Evolutionary conservation across 2,113 vertebrate species (phyloP).

Genomic region (Stegastes partitus): DNA sequence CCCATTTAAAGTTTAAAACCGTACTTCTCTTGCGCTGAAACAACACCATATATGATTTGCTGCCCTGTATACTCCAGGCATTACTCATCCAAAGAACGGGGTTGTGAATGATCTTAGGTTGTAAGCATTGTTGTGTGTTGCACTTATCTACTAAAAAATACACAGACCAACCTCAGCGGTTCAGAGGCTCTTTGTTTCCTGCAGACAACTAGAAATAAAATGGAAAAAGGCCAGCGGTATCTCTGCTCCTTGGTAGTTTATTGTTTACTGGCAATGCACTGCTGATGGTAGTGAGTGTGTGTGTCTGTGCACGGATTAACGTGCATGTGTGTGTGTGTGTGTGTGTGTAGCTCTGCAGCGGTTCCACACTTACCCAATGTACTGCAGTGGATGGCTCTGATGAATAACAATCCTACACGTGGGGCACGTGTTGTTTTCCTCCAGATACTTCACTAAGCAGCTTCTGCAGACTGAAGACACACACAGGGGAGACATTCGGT

Average conservation of each 20-base stretch:
- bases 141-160: background rate
- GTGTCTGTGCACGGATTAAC: constrained; percentile 1
- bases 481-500: background rate
- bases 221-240: background rate
- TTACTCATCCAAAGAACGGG: background rate
- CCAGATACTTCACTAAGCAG: constrained; percentile 98
- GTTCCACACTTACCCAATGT: constrained; percentile 92
- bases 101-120: constrained; percentile 5
- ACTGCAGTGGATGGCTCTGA: constrained; percentile 98
- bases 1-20: background rate
- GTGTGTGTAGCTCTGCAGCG: constrained; percentile 16
- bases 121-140: background rate
- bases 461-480: constrained; percentile 94
- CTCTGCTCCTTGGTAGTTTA: constrained; percentile 24
- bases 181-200: background rate
- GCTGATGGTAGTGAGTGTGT: background rate
- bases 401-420: constrained; percentile 99
- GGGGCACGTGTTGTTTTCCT: constrained; percentile 99
- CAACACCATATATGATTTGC: background rate
- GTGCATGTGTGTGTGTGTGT: constrained; percentile 29
- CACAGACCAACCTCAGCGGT: constrained; percentile 1
- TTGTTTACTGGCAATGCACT: constrained; percentile 14
- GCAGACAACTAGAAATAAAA: constrained; percentile 20
- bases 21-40: background rate
- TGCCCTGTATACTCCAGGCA: too few species aligned